Percentiles rank a stretch among this genome's conserved stretches.
These are phyloP conservation scores for Vireo griseus DNA, from an alignment of 2,797 vertebrate genomes.

Conservation along the genomic window DNA sequence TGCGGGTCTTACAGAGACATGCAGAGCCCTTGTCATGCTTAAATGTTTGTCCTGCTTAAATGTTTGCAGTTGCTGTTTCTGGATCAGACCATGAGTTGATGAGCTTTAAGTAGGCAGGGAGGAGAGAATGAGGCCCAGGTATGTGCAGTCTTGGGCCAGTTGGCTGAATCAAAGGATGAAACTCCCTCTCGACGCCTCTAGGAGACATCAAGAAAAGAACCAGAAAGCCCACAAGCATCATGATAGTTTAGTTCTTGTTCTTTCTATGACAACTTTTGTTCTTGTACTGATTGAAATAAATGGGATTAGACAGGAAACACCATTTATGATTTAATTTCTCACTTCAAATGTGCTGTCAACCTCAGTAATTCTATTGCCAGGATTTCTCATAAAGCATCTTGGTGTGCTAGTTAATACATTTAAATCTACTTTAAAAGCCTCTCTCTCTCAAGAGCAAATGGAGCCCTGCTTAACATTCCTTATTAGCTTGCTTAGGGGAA, in stretches of 20 bases:
- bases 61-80: neutral
- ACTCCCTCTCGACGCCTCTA: neutral
- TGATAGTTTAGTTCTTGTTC: neutral
- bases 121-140: neutral
- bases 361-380: slow-evolving; percentile 52
- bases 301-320: slow-evolving; percentile 6
- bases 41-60: neutral
- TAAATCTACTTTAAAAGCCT: slow-evolving; percentile 61
- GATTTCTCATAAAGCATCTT: slow-evolving; percentile 42
- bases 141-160: neutral
- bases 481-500: slow-evolving; percentile 46
- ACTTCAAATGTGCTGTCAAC: slow-evolving; percentile 3
- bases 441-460: slow-evolving; percentile 45
- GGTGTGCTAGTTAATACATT: slow-evolving; percentile 60
- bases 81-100: neutral
- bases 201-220: neutral
- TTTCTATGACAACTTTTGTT: neutral
- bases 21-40: neutral
- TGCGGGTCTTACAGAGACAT: neutral
- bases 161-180: neutral
- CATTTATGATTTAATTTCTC: slow-evolving; percentile 33
- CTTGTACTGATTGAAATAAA: neutral
- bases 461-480: slow-evolving; percentile 57
- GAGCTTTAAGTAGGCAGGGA: neutral
- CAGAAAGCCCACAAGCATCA: neutral